These are phyloP conservation scores for Apolygus lucorum DNA, from an alignment of 1,140 invertebrate genomes.

Conservation along the genomic window DNA sequence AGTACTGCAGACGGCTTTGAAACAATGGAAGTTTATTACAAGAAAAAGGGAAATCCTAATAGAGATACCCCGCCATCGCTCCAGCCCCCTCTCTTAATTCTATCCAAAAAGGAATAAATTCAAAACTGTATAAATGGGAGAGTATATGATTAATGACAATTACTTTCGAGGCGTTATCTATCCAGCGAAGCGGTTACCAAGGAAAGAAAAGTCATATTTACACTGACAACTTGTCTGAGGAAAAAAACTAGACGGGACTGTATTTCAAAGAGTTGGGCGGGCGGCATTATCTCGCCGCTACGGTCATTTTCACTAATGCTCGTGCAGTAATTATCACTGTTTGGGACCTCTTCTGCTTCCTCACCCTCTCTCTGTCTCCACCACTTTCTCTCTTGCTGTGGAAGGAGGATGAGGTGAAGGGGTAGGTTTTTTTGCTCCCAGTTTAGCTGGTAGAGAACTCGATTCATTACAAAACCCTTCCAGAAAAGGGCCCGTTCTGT, in stretches of 20 bases:
- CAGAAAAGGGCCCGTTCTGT: too few species aligned
- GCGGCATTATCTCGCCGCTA: slow-evolving; percentile 27
- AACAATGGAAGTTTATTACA: not conserved
- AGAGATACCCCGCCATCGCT: not conserved
- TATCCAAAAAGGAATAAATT: slow-evolving; percentile 13
- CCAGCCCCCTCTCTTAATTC: not conserved
- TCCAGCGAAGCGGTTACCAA: slow-evolving; percentile 10
- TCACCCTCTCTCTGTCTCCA: not conserved
- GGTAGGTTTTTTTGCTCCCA: too few species aligned
- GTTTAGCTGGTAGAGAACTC: too few species aligned
- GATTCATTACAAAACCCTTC: too few species aligned
- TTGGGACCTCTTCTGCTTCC: not conserved
- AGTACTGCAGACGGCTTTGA: not conserved
- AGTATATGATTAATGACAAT: slow-evolving; percentile 26
- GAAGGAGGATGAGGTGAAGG: too few species aligned
- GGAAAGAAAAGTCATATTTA: slow-evolving; percentile 31
- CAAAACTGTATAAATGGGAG: slow-evolving; percentile 25
- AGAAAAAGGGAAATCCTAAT: not conserved
- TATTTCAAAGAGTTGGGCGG: slow-evolving; percentile 29
- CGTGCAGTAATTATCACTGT: slow-evolving; percentile 18
- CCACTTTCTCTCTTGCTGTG: not conserved
- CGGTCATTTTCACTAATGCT: slow-evolving; percentile 30
- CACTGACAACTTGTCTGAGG: slow-evolving; percentile 24
- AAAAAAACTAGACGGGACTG: slow-evolving; percentile 27
- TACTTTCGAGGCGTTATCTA: slow-evolving; percentile 26